A percentile compares a stretch with the other conserved stretches of the same genome.
These are phyloP conservation scores for Pseudopodoces humilis DNA, from an alignment of 2,113 vertebrate species.

Conservation along the genomic window DNA sequence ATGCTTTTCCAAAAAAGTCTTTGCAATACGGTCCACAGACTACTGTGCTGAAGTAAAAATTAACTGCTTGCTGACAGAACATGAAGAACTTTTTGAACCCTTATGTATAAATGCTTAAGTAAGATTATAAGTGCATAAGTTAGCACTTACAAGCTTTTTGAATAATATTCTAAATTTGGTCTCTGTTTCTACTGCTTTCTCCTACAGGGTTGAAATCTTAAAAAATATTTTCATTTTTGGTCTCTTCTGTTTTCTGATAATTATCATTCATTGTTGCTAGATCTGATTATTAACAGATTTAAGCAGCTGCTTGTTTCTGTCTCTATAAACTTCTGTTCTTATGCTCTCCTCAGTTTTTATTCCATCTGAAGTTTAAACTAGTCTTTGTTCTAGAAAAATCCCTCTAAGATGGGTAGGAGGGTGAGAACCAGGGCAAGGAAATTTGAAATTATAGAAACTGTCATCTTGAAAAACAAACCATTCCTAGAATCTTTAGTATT, in stretches of 20 bases:
- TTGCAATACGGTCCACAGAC: background rate
- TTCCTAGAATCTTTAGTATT: background rate
- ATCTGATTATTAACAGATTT: background rate
- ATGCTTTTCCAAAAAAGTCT: background rate
- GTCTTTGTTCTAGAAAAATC: background rate
- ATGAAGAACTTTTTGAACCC: background rate
- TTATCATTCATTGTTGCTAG: background rate
- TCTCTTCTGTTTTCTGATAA: background rate
- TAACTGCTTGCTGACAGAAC: background rate
- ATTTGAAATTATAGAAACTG: background rate
- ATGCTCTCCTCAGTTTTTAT: background rate
- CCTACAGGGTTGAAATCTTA: background rate
- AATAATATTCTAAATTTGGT: background rate
- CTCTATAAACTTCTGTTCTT: background rate
- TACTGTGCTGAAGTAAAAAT: background rate
- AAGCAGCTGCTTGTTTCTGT: background rate
- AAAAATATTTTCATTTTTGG: background rate
- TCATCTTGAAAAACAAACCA: background rate
- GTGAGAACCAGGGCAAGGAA: background rate
- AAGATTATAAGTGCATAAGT: background rate
- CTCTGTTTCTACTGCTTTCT: background rate
- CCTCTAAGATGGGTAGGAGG: background rate
- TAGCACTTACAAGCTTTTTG: background rate
- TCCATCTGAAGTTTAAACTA: background rate
- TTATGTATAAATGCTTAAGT: background rate